A percentile compares a stretch with the other conserved stretches of the same genome.
phyloP scores from a whole-genome alignment of 2,113 vertebrate species.

The Tauraco erythrolophus region DNA sequence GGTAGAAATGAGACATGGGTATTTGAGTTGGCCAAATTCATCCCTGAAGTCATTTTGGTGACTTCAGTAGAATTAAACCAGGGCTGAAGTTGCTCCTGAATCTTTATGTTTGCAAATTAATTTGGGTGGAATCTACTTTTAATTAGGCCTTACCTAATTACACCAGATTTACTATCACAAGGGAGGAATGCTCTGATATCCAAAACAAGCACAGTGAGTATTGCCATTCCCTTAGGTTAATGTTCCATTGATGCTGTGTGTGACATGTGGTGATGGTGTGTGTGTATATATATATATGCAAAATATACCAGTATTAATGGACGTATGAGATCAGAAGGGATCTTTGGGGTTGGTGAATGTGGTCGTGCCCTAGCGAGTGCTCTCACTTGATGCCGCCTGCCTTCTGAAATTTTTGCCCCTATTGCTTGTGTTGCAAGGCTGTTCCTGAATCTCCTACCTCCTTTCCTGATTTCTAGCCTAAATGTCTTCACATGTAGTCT shows the following conservation, averaged over 20 bases:
- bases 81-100: background rate
- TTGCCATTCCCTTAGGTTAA: background rate
- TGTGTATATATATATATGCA: background rate
- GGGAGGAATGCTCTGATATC: background rate
- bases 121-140: constrained; percentile 23
- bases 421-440: background rate
- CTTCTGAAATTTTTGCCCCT: background rate
- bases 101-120: constrained; percentile 27
- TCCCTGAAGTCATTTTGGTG: background rate
- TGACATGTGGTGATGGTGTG: background rate
- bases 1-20: background rate
- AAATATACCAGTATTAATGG: background rate
- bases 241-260: background rate
- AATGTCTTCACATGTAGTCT: background rate
- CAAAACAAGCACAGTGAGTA: background rate
- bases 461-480: background rate
- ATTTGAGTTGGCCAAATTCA: background rate
- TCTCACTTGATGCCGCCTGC: background rate
- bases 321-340: background rate
- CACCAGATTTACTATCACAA: background rate
- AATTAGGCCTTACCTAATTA: background rate
- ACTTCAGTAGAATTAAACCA: background rate
- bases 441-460: background rate
- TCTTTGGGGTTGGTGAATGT: background rate
- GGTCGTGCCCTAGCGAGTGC: background rate